phyloP scores from a whole-genome alignment of 2,797 vertebrate species.

The Lophotriccus pileatus region DNA sequence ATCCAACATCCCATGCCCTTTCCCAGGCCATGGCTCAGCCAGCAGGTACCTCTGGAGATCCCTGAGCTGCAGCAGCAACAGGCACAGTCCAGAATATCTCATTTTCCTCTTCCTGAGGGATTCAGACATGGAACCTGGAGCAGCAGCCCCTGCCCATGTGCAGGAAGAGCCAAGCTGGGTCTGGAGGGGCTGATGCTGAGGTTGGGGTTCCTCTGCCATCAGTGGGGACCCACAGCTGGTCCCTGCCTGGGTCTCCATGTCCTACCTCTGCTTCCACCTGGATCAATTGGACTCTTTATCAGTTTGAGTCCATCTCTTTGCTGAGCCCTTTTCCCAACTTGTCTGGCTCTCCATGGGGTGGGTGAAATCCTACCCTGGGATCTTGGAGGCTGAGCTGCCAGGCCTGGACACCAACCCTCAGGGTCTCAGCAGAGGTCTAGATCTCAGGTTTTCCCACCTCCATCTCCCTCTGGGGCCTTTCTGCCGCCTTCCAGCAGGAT shows the following conservation, averaged over 20 bases:
- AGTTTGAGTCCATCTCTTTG: not conserved
- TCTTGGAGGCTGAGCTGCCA: not conserved
- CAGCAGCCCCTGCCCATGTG: not conserved
- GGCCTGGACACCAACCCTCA: not conserved
- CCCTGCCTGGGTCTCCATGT: not conserved
- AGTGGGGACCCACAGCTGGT: accelerated
- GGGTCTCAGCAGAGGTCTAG: not conserved
- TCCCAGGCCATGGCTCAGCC: not conserved
- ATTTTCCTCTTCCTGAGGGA: not conserved
- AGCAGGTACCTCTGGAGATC: not conserved
- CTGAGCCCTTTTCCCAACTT: not conserved
- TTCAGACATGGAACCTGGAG: not conserved
- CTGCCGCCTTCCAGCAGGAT: not conserved
- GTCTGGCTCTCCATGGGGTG: not conserved
- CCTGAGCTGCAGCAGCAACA: not conserved
- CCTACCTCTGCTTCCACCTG: not conserved
- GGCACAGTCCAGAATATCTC: not conserved
- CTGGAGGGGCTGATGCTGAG: not conserved
- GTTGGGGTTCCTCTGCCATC: not conserved
- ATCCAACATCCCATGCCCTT: not conserved
- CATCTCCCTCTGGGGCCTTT: not conserved
- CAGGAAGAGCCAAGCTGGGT: accelerated
- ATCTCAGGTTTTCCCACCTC: not conserved
- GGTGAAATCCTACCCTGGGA: not conserved
- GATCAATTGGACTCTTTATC: accelerated